phyloP scores from a whole-genome alignment of 2,888 invertebrate genomes.

The Agonopterix subpropinquella region DNA sequence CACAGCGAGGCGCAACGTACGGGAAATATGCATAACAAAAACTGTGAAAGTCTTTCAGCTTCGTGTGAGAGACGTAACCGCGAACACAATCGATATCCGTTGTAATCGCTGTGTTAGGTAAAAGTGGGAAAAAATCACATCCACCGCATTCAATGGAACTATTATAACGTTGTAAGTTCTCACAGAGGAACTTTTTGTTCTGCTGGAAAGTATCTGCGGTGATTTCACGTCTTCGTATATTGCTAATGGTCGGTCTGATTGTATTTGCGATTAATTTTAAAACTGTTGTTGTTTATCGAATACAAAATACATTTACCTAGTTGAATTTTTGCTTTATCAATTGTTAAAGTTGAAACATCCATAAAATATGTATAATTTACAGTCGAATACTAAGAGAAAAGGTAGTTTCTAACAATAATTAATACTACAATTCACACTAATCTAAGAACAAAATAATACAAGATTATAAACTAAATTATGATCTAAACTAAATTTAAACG shows the following conservation, averaged over 20 bases:
- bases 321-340: no score
- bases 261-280: no score
- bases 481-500: no score
- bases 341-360: no score
- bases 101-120: conserved; percentile 58
- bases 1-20: conserved; percentile 8
- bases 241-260: not conserved
- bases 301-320: no score
- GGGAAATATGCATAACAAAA: conserved; percentile 25
- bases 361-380: no score
- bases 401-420: no score
- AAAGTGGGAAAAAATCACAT: conserved; percentile 52
- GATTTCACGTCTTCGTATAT: conserved; percentile 9
- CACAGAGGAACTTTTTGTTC: conserved; percentile 39
- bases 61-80: conserved; percentile 46
- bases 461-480: no score
- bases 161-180: conserved; percentile 31
- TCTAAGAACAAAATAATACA: no score
- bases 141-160: conserved; percentile 41
- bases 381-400: no score
- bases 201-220: conserved; percentile 33
- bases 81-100: conserved; percentile 64
- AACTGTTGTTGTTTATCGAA: no score
- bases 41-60: conserved; percentile 46
- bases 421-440: no score